Percentiles rank a stretch among this genome's conserved stretches.
These are phyloP conservation scores for Gambusia holbrooki DNA, from an alignment of 2,113 vertebrate genomes.

Conservation along the genomic window DNA sequence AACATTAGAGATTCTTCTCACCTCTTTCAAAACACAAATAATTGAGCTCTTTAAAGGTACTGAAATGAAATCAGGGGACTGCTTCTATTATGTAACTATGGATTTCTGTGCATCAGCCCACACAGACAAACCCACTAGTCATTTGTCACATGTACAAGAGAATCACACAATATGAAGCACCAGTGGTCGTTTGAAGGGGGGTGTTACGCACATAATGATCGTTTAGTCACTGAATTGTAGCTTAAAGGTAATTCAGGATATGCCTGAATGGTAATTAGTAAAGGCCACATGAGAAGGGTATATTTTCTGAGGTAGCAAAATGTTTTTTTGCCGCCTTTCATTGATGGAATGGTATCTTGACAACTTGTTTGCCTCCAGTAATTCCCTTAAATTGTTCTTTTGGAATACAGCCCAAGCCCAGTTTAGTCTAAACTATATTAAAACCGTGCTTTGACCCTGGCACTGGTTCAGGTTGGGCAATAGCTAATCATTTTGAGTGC, in stretches of 20 bases:
- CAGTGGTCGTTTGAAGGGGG: constrained; percentile 3
- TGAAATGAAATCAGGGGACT: constrained; percentile 41
- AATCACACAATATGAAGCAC: constrained; percentile 16
- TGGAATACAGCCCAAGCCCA: constrained; percentile 74
- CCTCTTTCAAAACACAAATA: constrained; percentile 13
- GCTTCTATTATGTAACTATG: constrained; percentile 20
- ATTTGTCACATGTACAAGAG: constrained; percentile 22
- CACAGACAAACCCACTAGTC: constrained; percentile 13
- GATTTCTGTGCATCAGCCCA: constrained; percentile 33
- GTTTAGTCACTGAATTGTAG: constrained; percentile 15
- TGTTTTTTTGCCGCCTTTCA: constrained; percentile 59
- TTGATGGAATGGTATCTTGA: constrained; percentile 71
- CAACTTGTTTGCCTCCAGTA: constrained; percentile 77
- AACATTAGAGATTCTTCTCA: constrained; percentile 5
- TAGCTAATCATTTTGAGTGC: constrained; percentile 80
- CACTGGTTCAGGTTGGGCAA: constrained; percentile 71
- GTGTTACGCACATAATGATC: background rate
- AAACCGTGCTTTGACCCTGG: constrained; percentile 75
- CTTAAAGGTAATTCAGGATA: constrained; percentile 31
- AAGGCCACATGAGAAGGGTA: constrained; percentile 39
- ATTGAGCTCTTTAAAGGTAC: constrained; percentile 24
- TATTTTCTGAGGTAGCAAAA: constrained; percentile 41
- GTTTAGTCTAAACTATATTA: constrained; percentile 75
- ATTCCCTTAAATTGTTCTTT: constrained; percentile 79
- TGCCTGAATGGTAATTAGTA: constrained; percentile 36